Percentiles rank a stretch among this genome's conserved stretches.
These are phyloP conservation scores for Philonicus albiceps DNA, from an alignment of 2,888 invertebrate genomes.

Conservation along the genomic window DNA sequence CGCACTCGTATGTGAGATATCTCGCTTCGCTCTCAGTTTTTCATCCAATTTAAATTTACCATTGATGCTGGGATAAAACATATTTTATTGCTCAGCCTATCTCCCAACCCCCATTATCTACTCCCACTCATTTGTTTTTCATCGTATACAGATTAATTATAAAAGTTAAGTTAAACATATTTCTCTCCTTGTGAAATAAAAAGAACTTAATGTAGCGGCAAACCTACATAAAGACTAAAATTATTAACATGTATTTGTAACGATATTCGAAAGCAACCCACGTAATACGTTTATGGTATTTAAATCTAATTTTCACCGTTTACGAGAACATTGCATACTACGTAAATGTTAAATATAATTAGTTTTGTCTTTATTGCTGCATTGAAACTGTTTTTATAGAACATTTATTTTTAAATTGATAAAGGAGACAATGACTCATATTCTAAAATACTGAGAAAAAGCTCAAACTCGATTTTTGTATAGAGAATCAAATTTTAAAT, in stretches of 20 bases:
- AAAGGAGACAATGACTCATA: neutral
- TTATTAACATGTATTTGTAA: neutral
- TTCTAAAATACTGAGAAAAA: no score
- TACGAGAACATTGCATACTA: neutral
- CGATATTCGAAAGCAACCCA: neutral
- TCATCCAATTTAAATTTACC: neutral
- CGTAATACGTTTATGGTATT: neutral
- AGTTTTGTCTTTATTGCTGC: neutral
- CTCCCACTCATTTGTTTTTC: neutral
- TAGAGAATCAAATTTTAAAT: no score
- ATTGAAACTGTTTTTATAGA: neutral
- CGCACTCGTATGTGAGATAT: neutral
- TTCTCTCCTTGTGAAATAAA: neutral
- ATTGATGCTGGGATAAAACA: neutral
- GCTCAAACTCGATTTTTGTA: no score
- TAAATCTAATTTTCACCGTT: neutral
- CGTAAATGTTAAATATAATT: neutral
- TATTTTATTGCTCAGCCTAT: neutral
- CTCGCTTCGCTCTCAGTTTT: neutral
- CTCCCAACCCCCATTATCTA: neutral
- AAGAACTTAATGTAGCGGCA: neutral
- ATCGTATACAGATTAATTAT: neutral
- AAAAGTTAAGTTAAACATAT: neutral
- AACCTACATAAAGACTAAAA: neutral
- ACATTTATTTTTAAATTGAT: neutral